Percentiles rank a stretch among this genome's conserved stretches.
Evolutionary conservation across 2,888 invertebrate genomes (phyloP).

Genomic region (Noctua janthe): DNA sequence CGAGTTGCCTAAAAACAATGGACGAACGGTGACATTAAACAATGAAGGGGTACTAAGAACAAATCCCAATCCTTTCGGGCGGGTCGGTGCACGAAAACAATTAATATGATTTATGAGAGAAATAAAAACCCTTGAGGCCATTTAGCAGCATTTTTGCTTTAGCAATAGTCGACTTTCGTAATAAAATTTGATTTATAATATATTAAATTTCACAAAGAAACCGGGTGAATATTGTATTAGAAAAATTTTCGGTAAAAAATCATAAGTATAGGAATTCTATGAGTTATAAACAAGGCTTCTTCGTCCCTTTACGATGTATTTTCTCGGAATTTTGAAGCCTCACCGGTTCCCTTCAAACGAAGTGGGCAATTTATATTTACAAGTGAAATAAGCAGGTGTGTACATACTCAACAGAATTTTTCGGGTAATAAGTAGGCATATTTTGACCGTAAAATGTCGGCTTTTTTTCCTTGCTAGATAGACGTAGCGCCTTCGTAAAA

Average conservation of each 20-base stretch:
- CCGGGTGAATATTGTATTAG: constrained; percentile 65
- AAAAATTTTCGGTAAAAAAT: constrained; percentile 36
- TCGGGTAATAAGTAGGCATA: neutral
- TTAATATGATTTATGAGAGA: constrained; percentile 87
- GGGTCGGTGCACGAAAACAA: constrained; percentile 82
- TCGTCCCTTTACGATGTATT: constrained; percentile 34
- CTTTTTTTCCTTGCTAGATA: constrained; percentile 17
- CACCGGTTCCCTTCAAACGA: constrained; percentile 51
- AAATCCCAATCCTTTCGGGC: constrained; percentile 77
- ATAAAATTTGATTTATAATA: constrained; percentile 83
- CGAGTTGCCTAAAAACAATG: constrained; percentile 68
- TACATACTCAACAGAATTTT: constrained; percentile 37
- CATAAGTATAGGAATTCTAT: constrained; percentile 26
- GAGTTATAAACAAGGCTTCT: constrained; percentile 45
- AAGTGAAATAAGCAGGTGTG: constrained; percentile 55
- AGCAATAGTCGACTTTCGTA: constrained; percentile 82
- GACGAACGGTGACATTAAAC: constrained; percentile 69
- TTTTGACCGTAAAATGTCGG: neutral
- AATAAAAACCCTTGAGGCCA: constrained; percentile 86
- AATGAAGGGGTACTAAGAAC: constrained; percentile 67
- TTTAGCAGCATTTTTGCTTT: constrained; percentile 85
- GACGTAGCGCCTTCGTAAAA: constrained; percentile 5
- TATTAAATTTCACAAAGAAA: constrained; percentile 76
- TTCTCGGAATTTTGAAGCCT: constrained; percentile 38
- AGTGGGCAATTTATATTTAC: constrained; percentile 62